These are phyloP conservation scores for Zeuzera pyrina DNA, from an alignment of 2,888 invertebrate species.

Conservation along the genomic window DNA sequence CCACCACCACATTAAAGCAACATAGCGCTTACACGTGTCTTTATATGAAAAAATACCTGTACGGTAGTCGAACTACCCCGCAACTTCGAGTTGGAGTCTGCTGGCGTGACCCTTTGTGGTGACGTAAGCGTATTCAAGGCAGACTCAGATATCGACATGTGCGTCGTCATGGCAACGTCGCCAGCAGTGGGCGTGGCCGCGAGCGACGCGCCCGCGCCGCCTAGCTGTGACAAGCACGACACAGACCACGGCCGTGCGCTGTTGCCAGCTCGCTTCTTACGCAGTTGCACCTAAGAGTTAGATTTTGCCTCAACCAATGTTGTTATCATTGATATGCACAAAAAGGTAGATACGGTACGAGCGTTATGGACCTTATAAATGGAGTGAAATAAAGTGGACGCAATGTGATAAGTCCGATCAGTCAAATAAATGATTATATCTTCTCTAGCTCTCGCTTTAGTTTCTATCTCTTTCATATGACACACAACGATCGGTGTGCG, in stretches of 20 bases:
- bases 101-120: slow-evolving; percentile 57
- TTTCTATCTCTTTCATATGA: too few species aligned
- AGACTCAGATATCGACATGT: slow-evolving; percentile 91
- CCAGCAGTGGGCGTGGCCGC: slow-evolving; percentile 49
- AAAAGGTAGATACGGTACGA: too few species aligned
- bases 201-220: slow-evolving; percentile 60
- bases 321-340: too few species aligned
- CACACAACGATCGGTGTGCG: too few species aligned
- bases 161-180: slow-evolving; percentile 59
- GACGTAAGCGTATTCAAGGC: slow-evolving; percentile 83
- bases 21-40: too few species aligned
- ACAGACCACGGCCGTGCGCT: slow-evolving; percentile 89
- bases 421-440: too few species aligned
- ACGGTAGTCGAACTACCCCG: slow-evolving; percentile 65
- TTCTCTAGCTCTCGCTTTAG: too few species aligned
- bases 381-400: too few species aligned
- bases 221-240: slow-evolving; percentile 85
- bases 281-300: slow-evolving; percentile 71
- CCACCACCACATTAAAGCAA: too few species aligned
- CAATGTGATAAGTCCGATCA: too few species aligned
- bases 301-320: neutral
- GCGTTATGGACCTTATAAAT: too few species aligned
- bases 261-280: slow-evolving; percentile 73
- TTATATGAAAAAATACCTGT: too few species aligned
- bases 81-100: slow-evolving; percentile 53